phyloP scores from a whole-genome alignment of 1,140 invertebrate genomes.

The Ceratina calcarata region DNA sequence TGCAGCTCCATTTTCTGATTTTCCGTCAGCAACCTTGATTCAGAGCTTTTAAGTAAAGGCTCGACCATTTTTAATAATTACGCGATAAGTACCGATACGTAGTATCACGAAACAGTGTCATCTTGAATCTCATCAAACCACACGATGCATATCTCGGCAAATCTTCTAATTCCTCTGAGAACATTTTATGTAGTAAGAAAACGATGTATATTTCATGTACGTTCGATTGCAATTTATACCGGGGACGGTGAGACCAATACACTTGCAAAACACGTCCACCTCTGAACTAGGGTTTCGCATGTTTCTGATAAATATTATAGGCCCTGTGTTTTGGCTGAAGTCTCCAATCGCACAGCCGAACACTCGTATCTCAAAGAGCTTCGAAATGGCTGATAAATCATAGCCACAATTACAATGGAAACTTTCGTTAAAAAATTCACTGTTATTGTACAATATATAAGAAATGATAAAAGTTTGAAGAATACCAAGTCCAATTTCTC shows the following conservation, averaged over 20 bases:
- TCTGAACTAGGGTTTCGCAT: constrained; percentile 59
- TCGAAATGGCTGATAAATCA: constrained; percentile 77
- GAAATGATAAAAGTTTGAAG: too few relatives aligned
- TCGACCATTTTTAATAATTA: background rate
- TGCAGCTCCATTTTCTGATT: constrained; percentile 84
- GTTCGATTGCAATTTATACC: constrained; percentile 49
- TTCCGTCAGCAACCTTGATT: constrained; percentile 81
- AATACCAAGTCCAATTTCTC: constrained; percentile 79
- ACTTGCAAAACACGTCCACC: constrained; percentile 66
- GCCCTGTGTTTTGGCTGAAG: constrained; percentile 75
- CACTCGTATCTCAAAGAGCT: constrained; percentile 82
- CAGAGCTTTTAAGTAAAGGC: background rate
- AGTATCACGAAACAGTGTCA: constrained; percentile 80
- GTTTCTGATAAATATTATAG: constrained; percentile 73
- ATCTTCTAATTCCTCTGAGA: constrained; percentile 70
- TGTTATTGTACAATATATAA: background rate
- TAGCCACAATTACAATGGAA: too few relatives aligned
- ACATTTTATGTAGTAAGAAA: background rate
- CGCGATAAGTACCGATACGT: constrained; percentile 77
- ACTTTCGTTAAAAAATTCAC: background rate
- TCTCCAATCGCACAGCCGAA: constrained; percentile 82
- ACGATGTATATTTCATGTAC: background rate
- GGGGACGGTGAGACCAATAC: constrained; percentile 58
- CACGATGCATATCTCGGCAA: constrained; percentile 83
- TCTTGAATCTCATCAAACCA: constrained; percentile 82